Evolutionary conservation across 2,888 invertebrate species (phyloP).

Genomic region (Leptinotarsa rubiginosa): DNA sequence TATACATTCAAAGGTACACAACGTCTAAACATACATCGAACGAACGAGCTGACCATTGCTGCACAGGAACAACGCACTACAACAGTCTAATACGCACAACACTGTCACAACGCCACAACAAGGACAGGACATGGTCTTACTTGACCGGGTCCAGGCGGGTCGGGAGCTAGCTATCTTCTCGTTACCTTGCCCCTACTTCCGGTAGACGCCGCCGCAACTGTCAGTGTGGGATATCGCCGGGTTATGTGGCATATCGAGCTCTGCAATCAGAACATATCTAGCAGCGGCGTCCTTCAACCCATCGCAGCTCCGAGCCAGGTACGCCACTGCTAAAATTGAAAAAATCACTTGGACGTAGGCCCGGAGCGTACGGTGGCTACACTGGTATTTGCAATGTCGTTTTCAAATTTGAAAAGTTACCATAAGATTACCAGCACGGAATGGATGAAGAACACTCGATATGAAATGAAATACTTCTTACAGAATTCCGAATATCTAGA

Average conservation of each 20-base stretch:
- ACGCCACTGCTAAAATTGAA: background rate
- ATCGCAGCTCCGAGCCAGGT: constrained; percentile 44
- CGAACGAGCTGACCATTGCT: constrained; percentile 67
- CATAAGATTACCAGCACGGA: background rate
- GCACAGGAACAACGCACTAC: constrained; percentile 66
- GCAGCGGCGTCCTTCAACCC: constrained; percentile 68
- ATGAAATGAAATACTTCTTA: no score
- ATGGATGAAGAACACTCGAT: background rate
- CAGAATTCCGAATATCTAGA: no score
- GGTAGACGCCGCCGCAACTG: constrained; percentile 72
- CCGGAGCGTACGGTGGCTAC: constrained; percentile 22
- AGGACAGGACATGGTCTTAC: constrained; percentile 66
- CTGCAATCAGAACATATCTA: constrained; percentile 74
- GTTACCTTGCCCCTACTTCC: constrained; percentile 75
- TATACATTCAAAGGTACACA: constrained; percentile 53
- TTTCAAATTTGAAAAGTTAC: no score
- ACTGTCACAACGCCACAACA: constrained; percentile 68
- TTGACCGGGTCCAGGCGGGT: constrained; percentile 65
- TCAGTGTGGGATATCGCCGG: constrained; percentile 56
- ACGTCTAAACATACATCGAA: constrained; percentile 67
- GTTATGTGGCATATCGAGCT: constrained; percentile 65
- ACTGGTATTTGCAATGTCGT: background rate
- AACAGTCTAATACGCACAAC: constrained; percentile 64
- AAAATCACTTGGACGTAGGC: constrained; percentile 7
- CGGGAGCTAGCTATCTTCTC: constrained; percentile 73